phyloP scores from a whole-genome alignment of 1,140 invertebrate species.

The Apis cerana region DNA sequence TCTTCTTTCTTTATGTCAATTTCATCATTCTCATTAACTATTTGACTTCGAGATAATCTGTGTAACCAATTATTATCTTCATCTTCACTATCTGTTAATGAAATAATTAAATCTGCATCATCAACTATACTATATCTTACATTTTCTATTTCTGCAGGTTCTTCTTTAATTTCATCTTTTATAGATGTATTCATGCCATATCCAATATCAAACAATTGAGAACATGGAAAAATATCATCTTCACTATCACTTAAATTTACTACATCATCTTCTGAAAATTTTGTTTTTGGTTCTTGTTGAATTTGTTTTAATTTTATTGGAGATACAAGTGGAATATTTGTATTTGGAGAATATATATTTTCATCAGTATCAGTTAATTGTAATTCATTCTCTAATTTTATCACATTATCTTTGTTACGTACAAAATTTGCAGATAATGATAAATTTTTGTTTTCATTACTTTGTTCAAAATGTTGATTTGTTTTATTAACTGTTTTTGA shows the following conservation, averaged over 20 bases:
- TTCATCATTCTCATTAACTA: constrained; percentile 47
- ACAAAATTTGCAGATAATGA: neutral
- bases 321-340: neutral
- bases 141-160: constrained; percentile 27
- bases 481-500: too few species aligned
- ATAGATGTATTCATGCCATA: constrained; percentile 14
- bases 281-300: constrained; percentile 35
- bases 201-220: constrained; percentile 65
- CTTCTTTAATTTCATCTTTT: constrained; percentile 50
- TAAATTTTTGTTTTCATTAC: neutral
- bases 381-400: constrained; percentile 42
- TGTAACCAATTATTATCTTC: constrained; percentile 60
- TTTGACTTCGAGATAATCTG: constrained; percentile 58
- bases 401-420: neutral
- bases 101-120: constrained; percentile 60
- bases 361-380: constrained; percentile 45
- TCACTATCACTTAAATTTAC: constrained; percentile 68
- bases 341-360: neutral
- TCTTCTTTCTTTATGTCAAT: neutral
- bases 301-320: constrained; percentile 53
- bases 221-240: constrained; percentile 64
- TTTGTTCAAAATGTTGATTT: neutral
- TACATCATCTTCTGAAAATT: constrained; percentile 63
- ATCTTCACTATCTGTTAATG: constrained; percentile 66
- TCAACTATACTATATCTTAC: constrained; percentile 44